phyloP scores from a whole-genome alignment of 2,797 vertebrate species.

The Gallinago stenura region DNA sequence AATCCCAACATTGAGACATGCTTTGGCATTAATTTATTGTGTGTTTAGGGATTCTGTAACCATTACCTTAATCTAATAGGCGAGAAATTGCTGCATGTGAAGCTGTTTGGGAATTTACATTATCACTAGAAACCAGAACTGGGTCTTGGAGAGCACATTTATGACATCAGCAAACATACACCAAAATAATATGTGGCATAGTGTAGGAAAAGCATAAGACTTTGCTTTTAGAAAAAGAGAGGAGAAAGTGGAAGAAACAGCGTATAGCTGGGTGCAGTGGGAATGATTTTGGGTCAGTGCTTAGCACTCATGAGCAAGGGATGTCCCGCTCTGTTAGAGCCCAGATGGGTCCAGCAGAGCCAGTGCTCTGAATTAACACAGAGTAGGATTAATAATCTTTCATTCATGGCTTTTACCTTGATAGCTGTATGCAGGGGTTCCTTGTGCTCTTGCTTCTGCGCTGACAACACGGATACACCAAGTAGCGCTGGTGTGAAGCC shows the following conservation, averaged over 20 bases:
- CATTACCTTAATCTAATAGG: background rate
- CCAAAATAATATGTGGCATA: background rate
- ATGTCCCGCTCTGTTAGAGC: background rate
- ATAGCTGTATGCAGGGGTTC: background rate
- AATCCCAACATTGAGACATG: background rate
- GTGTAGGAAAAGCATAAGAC: background rate
- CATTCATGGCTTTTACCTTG: background rate
- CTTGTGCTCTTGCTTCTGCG: background rate
- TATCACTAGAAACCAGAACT: background rate
- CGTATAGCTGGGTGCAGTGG: background rate
- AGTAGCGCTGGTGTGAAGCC: background rate
- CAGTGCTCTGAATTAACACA: background rate
- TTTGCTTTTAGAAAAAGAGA: background rate
- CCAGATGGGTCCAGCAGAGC: background rate
- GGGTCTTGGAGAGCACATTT: background rate
- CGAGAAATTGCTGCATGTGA: background rate
- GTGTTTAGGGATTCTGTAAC: background rate
- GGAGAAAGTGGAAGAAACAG: background rate
- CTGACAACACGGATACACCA: accelerated
- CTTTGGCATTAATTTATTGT: background rate
- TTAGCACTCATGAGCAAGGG: background rate
- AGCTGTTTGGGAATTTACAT: conserved; percentile 3
- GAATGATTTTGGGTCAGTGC: background rate
- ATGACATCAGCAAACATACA: background rate
- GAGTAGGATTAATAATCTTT: background rate